These are phyloP conservation scores for Pelmatolapia mariae DNA, from an alignment of 2,113 vertebrate genomes.

Conservation along the genomic window DNA sequence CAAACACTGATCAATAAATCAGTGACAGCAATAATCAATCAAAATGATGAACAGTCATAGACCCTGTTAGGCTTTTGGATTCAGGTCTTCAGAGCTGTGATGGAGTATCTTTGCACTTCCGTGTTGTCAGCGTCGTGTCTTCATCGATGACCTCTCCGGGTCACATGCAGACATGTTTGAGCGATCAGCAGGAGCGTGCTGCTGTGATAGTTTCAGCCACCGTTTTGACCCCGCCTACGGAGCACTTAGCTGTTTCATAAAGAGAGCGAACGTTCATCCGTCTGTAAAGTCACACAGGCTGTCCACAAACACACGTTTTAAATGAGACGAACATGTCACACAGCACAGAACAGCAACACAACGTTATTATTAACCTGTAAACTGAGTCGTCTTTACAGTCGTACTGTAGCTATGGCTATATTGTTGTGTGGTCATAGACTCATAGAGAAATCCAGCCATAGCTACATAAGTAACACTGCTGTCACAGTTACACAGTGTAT, in stretches of 20 bases:
- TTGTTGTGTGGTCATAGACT: background rate
- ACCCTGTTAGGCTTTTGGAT: background rate
- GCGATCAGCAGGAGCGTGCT: background rate
- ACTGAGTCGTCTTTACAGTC: background rate
- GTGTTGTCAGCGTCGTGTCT: background rate
- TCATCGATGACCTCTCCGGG: background rate
- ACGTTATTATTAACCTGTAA: background rate
- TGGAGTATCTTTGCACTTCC: background rate
- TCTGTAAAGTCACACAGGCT: background rate
- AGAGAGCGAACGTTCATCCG: background rate
- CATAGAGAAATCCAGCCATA: background rate
- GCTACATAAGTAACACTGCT: background rate
- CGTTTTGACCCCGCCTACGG: fast-evolving
- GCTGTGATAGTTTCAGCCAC: background rate
- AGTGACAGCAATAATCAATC: background rate
- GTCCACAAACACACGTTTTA: background rate
- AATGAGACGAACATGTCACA: background rate
- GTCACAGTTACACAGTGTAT: background rate
- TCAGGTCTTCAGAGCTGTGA: background rate
- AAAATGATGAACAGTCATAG: background rate
- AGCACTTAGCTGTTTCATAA: background rate
- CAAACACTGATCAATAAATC: background rate
- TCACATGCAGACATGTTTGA: background rate
- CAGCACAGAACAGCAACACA: background rate
- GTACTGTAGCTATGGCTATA: background rate